Evolutionary conservation across 2,888 invertebrate species (phyloP).

Genomic region (Arrhopalites spinosus): DNA sequence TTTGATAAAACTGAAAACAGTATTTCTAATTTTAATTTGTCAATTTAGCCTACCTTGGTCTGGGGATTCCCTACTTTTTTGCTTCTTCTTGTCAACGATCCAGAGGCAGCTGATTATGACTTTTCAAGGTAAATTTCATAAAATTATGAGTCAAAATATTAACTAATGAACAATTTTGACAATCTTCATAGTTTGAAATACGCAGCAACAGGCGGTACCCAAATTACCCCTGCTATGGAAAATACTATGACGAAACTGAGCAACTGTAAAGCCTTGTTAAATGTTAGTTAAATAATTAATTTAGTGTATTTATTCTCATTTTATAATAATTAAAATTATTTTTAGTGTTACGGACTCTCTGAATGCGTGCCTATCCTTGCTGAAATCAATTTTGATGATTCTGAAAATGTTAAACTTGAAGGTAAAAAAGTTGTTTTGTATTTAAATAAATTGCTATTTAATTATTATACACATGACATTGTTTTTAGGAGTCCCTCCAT

Average conservation of each 20-base stretch:
- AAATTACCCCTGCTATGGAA: conserved; percentile 46
- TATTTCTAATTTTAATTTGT: neutral
- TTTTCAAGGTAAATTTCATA: conserved; percentile 27
- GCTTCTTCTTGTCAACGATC: conserved; percentile 45
- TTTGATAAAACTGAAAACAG: neutral
- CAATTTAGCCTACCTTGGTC: conserved; percentile 46
- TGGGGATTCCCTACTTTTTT: conserved; percentile 53
- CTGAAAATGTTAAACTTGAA: conserved; percentile 9
- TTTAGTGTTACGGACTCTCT: conserved; percentile 48
- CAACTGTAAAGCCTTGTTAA: conserved; percentile 42
- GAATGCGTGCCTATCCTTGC: conserved; percentile 33
- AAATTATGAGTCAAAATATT: neutral
- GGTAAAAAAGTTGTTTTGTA: neutral
- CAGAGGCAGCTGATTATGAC: conserved; percentile 46
- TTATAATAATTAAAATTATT: neutral
- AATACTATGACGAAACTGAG: conserved; percentile 43
- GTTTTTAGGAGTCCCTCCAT: conserved; percentile 40
- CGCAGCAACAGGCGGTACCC: conserved; percentile 43
- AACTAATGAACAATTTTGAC: neutral
- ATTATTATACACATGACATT: too few relatives aligned
- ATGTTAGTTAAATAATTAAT: conserved; percentile 24
- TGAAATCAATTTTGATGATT: conserved; percentile 5
- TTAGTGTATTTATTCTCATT: neutral
- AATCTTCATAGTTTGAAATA: conserved; percentile 31
- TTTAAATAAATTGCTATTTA: neutral